Evolutionary conservation across 2,888 invertebrate genomes (phyloP), one percentile per base, ranked within the genome.

Genomic region (Diplolepis rosae): DNA sequence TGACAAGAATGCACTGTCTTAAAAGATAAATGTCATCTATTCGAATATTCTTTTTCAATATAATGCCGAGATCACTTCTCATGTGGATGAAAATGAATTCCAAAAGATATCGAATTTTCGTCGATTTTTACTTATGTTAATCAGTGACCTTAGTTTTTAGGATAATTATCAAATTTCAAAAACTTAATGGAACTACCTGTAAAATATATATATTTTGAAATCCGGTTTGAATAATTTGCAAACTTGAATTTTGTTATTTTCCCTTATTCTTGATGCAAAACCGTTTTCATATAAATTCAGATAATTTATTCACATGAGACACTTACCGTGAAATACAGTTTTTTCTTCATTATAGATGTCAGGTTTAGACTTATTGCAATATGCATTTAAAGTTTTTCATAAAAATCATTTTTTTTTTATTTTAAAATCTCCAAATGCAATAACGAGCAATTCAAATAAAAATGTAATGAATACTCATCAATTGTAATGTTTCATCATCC

Each of bases 21-120:
- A n/a, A 24, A 11, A 50, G 6, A 2, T 7, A 15, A 30, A 28
- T 54, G 54, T 54, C 54, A 54, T 18, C 32, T 54, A 54, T 54
- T 18, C 18, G 32, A 54, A 54, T 54, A 54, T 54, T 22, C 54
- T 32, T 54, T 54, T 54, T 54, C 54, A 54, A 54, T 54, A n/a
- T n/a, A 30, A 54, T 18, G 18, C 32, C 11, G 54, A 54, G 54
- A 32, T 54, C 54, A 32, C 54, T 32, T 54, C 32, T 54, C 18
- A 54, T 32, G 54, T 7, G 32, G n/a, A 4, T 54, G 32, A 54
- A 30, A 54, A 32, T 54, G 32, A 54, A 18, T 11, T 4, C 32
- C 28, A 32, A n/a, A 18, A 18, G 9, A 30, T 54, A 54, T 32
- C 32, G 30, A 30, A 6, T 32, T 32, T 32, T 30, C 2, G 22